phyloP scores from a whole-genome alignment of 2,888 invertebrate species.

The Polyommatus iphigenia region DNA sequence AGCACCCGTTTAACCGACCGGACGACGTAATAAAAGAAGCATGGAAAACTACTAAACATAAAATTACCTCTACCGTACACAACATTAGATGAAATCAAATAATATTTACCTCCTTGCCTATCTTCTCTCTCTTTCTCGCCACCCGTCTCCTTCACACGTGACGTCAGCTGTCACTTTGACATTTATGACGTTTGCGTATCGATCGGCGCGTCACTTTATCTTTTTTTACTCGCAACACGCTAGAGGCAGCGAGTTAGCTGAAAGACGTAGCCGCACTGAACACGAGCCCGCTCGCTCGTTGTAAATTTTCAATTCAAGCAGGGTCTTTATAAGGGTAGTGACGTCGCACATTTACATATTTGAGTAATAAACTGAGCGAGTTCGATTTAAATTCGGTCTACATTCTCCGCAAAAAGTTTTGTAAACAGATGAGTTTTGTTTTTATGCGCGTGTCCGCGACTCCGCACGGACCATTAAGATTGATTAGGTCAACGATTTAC shows the following conservation, averaged over 20 bases:
- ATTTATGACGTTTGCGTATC: slow-evolving; percentile 28
- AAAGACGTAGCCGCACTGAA: slow-evolving; percentile 76
- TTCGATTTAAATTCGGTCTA: slow-evolving; percentile 72
- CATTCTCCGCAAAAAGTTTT: slow-evolving; percentile 46
- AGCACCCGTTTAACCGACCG: too few species aligned
- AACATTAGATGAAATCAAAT: background rate
- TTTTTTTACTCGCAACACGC: slow-evolving; percentile 34
- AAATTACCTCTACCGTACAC: background rate
- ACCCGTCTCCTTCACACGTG: slow-evolving; percentile 62
- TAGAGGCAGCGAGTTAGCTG: slow-evolving; percentile 71
- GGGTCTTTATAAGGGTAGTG: slow-evolving; percentile 80
- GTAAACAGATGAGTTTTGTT: slow-evolving; percentile 11
- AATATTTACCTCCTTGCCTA: slow-evolving; percentile 30
- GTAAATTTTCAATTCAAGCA: slow-evolving; percentile 80
- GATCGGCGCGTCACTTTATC: background rate
- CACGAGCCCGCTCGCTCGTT: slow-evolving; percentile 68
- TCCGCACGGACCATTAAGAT: background rate
- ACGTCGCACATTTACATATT: slow-evolving; percentile 80
- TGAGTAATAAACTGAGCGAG: slow-evolving; percentile 75
- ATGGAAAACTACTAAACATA: slow-evolving; percentile 39
- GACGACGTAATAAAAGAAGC: slow-evolving; percentile 32
- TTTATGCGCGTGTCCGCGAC: background rate
- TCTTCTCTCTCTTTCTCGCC: slow-evolving; percentile 50
- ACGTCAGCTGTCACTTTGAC: slow-evolving; percentile 48
- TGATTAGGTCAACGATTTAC: background rate